Percentiles rank a stretch among this genome's conserved stretches.
Evolutionary conservation across 2,888 invertebrate species (phyloP).

Genomic region (Drosophila birchii): DNA sequence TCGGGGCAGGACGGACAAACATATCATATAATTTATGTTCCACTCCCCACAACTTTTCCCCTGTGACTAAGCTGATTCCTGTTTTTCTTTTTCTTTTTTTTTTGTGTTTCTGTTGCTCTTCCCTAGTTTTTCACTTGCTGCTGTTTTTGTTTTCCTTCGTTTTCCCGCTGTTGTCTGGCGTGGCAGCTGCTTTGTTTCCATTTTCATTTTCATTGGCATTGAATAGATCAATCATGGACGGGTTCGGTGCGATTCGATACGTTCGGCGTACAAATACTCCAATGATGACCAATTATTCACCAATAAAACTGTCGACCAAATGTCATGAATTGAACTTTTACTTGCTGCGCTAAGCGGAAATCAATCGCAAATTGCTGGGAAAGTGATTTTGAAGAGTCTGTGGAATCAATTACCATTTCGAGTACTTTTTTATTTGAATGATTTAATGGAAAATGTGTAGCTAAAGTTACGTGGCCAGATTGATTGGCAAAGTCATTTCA

Average conservation of each 20-base stretch:
- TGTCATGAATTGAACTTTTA: constrained; percentile 64
- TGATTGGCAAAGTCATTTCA: constrained; percentile 16
- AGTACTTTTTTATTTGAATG: constrained; percentile 26
- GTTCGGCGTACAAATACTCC: constrained; percentile 67
- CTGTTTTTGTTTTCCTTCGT: constrained; percentile 15
- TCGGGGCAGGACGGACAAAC: constrained; percentile 41
- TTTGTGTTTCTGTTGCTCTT: constrained; percentile 7
- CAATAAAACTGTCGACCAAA: constrained; percentile 74
- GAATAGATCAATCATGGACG: constrained; percentile 73
- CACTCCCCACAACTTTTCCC: constrained; percentile 19
- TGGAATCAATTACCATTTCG: constrained; percentile 31
- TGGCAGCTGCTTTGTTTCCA: constrained; percentile 71
- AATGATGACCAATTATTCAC: constrained; percentile 78
- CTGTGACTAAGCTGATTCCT: constrained; percentile 56
- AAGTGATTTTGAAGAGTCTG: constrained; percentile 38
- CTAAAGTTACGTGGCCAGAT: constrained; percentile 17
- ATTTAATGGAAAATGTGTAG: constrained; percentile 27
- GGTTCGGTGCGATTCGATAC: constrained; percentile 34
- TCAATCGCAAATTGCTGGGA: constrained; percentile 44
- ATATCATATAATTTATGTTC: constrained; percentile 62
- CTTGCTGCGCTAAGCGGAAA: constrained; percentile 35
- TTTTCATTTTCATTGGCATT: constrained; percentile 63
- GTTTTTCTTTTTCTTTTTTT: constrained; percentile 9
- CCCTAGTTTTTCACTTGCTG: constrained; percentile 16
- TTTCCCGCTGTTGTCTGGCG: constrained; percentile 20